Conservation (phyloP, 23 tunicate species). For the Oikopleura dioica region DNA sequence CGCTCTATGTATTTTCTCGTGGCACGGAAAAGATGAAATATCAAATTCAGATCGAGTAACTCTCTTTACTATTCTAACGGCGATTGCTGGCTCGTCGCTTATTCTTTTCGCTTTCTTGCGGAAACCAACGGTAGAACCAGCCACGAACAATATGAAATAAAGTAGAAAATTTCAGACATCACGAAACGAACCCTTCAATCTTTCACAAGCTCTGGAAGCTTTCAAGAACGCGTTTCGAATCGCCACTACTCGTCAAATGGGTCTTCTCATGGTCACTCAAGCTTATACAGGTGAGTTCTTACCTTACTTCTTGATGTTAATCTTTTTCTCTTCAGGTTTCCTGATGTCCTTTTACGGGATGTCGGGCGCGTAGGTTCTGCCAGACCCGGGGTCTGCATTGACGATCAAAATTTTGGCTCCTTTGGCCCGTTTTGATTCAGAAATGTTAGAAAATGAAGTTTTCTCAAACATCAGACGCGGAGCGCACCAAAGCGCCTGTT, state of each 20-base stretch:
- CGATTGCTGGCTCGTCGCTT: not conserved
- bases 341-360: too few species aligned
- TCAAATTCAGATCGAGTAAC: not conserved
- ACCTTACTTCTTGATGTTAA: too few species aligned
- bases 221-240: not conserved
- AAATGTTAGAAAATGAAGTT: too few species aligned
- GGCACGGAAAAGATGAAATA: constrained; percentile 30
- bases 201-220: not conserved
- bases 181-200: too few species aligned
- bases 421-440: too few species aligned
- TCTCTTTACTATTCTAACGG: not conserved
- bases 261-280: not conserved
- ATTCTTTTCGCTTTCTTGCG: not conserved
- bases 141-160: not conserved
- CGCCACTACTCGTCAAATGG: not conserved
- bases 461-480: too few species aligned
- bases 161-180: not conserved
- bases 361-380: too few species aligned
- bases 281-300: not conserved
- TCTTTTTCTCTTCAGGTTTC: too few species aligned
- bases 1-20: constrained; percentile 79
- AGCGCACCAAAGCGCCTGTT: too few species aligned
- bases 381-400: too few species aligned
- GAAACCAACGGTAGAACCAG: not conserved
- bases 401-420: too few species aligned